A percentile compares a stretch with the other conserved stretches of the same genome.
Evolutionary conservation across 35 echinoderm and acorn worm species (phyloP).

Genomic region (Eucidaris tribuloides): DNA sequence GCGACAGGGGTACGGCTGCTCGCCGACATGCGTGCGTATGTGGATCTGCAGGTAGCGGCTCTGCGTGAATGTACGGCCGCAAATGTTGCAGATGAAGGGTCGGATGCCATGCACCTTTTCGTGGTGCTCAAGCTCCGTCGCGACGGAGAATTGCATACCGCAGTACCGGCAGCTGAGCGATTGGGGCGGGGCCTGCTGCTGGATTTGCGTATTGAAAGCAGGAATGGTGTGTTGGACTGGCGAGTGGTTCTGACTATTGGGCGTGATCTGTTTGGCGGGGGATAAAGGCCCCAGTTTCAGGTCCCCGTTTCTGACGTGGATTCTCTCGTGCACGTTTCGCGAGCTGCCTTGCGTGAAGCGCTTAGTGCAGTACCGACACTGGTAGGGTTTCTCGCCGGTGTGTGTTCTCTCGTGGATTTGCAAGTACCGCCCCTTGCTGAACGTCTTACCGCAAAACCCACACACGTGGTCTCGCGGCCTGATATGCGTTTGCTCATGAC

Average conservation of each 20-base stretch:
- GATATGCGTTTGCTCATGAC: slow-evolving; percentile 14
- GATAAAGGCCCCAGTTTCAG: not conserved
- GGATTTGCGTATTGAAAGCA: not conserved
- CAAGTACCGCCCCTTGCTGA: slow-evolving; percentile 4
- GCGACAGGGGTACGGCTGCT: slow-evolving; percentile 61
- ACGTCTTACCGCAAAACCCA: slow-evolving; percentile 24
- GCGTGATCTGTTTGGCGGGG: not conserved
- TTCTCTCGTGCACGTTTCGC: slow-evolving; percentile 27
- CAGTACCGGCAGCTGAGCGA: slow-evolving; percentile 49
- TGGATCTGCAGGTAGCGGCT: slow-evolving; percentile 58
- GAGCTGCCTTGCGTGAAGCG: not conserved
- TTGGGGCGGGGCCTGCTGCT: not conserved
- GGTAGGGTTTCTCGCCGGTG: slow-evolving; percentile 52
- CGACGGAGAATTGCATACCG: slow-evolving; percentile 34
- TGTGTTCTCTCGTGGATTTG: slow-evolving; percentile 40
- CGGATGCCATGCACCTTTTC: slow-evolving; percentile 60
- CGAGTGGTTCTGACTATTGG: not conserved
- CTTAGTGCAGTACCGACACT: slow-evolving; percentile 41
- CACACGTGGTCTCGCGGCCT: slow-evolving; percentile 17
- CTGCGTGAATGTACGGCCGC: slow-evolving; percentile 67
- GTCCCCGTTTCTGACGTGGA: slow-evolving; percentile 27
- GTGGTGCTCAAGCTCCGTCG: slow-evolving; percentile 41
- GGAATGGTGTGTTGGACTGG: slow-evolving; percentile 13
- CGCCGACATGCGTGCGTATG: slow-evolving; percentile 57
- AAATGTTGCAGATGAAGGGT: slow-evolving; percentile 66